Base-by-base conservation (phyloP, 2,797 vertebrate genomes). In the Lacerta agilis region DNA sequence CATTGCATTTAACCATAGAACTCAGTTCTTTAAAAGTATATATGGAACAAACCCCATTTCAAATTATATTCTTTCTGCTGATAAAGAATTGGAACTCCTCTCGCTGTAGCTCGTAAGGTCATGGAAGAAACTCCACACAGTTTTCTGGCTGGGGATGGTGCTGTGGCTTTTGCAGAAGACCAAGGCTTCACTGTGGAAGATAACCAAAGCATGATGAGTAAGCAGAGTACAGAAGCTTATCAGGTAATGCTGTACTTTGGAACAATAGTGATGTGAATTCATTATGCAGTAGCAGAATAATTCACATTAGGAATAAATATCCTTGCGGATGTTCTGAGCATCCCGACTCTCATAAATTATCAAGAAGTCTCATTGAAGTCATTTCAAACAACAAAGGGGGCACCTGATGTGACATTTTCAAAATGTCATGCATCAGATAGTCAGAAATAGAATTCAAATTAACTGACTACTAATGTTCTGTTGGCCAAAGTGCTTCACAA, bases 121-220 rank as follows among this genome's bases (percentile, higher is more conserved):
- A 94, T 95, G 94, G 97, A 97, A 66, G 96, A 96, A 86, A 95
- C 94, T 87, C 89, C 93, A 8, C 97, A 97, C 87, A 92, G 94
- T 64, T 95, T 98, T 41, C 93, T 97, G 58, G 93, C 90, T 85
- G 97, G 96, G 89, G 94, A 97, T 3, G 97, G 96, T 5, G 96
- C 96, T 83, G 95, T 93, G 89, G 73, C 90, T 86, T 97, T 90
- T 87, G 94, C 58, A 41, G 89, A 66, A 36, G 66, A 95, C 23
- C 79, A 92, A 38, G 95, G 91, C 29, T 87, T 96, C 0, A 1
- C 86, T 78, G 81, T 90, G 92, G 94, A 95, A 80, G 87, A 85
- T 43, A 95, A 96, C 92, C 89, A 89, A 79, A 91, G 73, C 41
- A 25, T 94, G 89, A 90, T 96, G 90, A 94, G 84, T 89, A 71